These are phyloP conservation scores for Temnothorax curvispinosus DNA, from an alignment of 1,140 invertebrate genomes.

Conservation along the genomic window DNA sequence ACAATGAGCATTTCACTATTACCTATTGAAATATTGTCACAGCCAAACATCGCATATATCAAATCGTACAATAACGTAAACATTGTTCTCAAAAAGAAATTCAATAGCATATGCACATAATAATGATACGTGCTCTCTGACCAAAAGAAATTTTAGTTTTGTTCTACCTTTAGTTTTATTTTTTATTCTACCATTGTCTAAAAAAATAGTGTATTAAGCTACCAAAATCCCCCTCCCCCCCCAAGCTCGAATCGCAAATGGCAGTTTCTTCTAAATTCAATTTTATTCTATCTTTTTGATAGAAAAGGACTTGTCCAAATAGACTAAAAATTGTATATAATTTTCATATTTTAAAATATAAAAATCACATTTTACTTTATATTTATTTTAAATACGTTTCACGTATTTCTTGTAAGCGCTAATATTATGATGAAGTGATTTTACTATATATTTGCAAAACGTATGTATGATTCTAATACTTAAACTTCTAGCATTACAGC, in stretches of 20 bases:
- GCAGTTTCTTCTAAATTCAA: no score
- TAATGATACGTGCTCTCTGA: background rate
- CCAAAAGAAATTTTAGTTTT: background rate
- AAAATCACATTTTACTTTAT: background rate
- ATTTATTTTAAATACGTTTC: background rate
- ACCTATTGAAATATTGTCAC: constrained; percentile 7
- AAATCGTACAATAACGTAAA: background rate
- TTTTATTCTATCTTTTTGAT: background rate
- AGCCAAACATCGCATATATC: background rate
- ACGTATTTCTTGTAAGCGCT: no score
- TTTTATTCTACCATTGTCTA: no score
- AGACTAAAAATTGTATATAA: background rate
- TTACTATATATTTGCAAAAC: background rate
- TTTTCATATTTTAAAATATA: background rate
- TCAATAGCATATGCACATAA: background rate
- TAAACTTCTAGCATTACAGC: background rate
- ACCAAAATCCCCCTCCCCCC: no score
- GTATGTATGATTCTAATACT: background rate
- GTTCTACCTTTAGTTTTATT: background rate
- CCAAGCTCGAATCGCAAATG: no score
- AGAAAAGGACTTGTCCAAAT: background rate
- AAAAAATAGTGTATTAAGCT: no score
- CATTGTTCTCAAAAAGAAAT: background rate
- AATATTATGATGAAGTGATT: background rate
- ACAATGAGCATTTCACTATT: constrained; percentile 9